A percentile compares a stretch with the other conserved stretches of the same genome.
phyloP scores from a whole-genome alignment of 2,888 invertebrate species.

The Epirrhoe tristata region DNA sequence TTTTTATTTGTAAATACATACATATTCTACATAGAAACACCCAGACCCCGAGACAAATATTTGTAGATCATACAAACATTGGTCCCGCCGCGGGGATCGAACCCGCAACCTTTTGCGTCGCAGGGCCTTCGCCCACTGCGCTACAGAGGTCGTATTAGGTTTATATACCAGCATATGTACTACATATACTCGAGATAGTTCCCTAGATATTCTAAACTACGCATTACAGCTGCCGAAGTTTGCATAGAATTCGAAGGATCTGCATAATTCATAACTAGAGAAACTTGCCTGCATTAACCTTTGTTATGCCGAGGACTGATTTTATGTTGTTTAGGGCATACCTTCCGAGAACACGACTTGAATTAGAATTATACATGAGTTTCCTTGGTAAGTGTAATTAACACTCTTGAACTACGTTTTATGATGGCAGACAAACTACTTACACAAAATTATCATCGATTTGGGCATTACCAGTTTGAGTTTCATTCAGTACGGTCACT shows the following conservation, averaged over 20 bases:
- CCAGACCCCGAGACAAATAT: too few species aligned
- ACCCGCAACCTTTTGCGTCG: too few species aligned
- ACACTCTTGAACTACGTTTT: not conserved
- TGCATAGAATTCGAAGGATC: constrained; percentile 51
- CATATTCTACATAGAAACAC: too few species aligned
- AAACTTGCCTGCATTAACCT: constrained; percentile 38
- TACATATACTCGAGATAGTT: constrained; percentile 17
- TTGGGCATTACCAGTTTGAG: too few species aligned
- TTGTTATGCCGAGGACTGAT: constrained; percentile 19
- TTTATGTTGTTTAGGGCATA: constrained; percentile 25
- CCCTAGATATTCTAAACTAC: constrained; percentile 33
- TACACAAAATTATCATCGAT: too few species aligned
- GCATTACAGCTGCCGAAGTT: constrained; percentile 47
- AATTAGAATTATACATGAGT: not conserved
- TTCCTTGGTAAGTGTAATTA: not conserved
- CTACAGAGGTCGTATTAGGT: too few species aligned
- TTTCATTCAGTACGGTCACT: too few species aligned
- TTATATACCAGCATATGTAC: not conserved
- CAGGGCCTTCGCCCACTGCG: too few species aligned
- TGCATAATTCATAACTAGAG: constrained; percentile 54
- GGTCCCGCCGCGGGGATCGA: too few species aligned
- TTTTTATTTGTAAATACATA: too few species aligned
- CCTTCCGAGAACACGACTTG: not conserved
- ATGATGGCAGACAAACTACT: not conserved
- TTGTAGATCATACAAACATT: too few species aligned